Evolutionary conservation across 2,888 invertebrate genomes (phyloP).

Genomic region (Nineta flava): DNA sequence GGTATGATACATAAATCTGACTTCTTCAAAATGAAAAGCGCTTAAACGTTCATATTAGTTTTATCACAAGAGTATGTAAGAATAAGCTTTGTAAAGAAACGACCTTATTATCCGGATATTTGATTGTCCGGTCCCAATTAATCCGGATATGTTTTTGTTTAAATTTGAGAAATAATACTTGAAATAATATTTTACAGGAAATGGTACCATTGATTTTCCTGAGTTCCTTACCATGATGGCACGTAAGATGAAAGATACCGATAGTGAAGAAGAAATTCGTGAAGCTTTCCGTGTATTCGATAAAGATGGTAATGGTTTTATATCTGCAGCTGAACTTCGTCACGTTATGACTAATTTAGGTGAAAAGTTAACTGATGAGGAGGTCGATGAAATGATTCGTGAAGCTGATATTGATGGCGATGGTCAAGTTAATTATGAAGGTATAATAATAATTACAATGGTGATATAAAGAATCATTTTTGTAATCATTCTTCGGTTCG

Average conservation of each 20-base stretch:
- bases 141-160: too few relatives aligned
- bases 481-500: neutral
- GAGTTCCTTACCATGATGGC: conserved; percentile 99
- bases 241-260: conserved; percentile 99
- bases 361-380: conserved; percentile 97
- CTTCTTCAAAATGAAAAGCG: too few relatives aligned
- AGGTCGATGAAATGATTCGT: conserved; percentile 98
- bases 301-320: conserved; percentile 99
- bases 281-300: conserved; percentile 99
- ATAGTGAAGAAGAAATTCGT: conserved; percentile 97
- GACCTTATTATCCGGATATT: too few relatives aligned
- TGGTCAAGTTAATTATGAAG: conserved; percentile 97
- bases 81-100: too few relatives aligned
- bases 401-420: conserved; percentile 99
- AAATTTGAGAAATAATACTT: neutral
- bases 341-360: conserved; percentile 99
- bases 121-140: too few relatives aligned
- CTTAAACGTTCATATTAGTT: too few relatives aligned
- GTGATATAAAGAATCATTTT: neutral
- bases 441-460: conserved; percentile 26
- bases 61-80: too few relatives aligned
- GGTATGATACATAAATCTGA: too few relatives aligned
- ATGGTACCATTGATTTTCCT: conserved; percentile 99
- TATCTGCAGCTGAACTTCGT: conserved; percentile 93
- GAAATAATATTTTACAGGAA: conserved; percentile 44